Evolutionary conservation across 2,797 vertebrate species (phyloP), one percentile per base, ranked within the genome.

Genomic region (Poecilia velifera): DNA sequence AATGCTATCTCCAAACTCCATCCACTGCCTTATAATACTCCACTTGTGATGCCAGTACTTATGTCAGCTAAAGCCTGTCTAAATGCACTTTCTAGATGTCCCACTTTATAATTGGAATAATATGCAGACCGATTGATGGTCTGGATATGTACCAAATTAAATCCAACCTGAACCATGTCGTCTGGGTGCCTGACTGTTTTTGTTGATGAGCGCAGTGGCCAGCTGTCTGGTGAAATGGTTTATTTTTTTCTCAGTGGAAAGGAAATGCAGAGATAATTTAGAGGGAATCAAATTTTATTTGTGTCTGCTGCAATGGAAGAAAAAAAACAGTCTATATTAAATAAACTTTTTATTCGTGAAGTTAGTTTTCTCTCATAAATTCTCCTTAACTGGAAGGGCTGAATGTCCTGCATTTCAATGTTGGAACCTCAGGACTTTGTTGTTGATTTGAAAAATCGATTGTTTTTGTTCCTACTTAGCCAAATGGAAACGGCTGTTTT

Each of bases 161-260:
- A 28, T 46, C 18, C n/a, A 46, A 46, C 16, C 70, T 31, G 70
- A 46, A 46, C 70, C 43, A 72, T 28, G 41, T 18, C 4, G 0
- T 43, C 68, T 31, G 70, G 43, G 13, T 72, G 43, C 43, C 16
- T 46, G 25, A 7, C 43, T n/a, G 43, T 46, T 72, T 72, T 72
- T 46, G 43, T 72, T 22, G 7, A 14, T 47, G 70, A 72, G 43
- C 16, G 93, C 93, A 86, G 82, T 87, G 93, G 83, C 86, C 93
- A 92, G 90, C 90, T 93, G 93, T 81, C 81, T 88, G 83, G 89
- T 85, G 87, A 92, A 49, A 91, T 92, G 25, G 49, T 25, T 88
- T 92, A 91, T 90, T 90, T 89, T 92, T 92, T 91, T 90, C 85
- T 90, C 79, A 89, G 80, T 86, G 64, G 72, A 90, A 86, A 86